Evolutionary conservation across 2,888 invertebrate species (phyloP), one percentile per base, ranked within the genome.

Genomic region (Macrosoma leucophasiata): DNA sequence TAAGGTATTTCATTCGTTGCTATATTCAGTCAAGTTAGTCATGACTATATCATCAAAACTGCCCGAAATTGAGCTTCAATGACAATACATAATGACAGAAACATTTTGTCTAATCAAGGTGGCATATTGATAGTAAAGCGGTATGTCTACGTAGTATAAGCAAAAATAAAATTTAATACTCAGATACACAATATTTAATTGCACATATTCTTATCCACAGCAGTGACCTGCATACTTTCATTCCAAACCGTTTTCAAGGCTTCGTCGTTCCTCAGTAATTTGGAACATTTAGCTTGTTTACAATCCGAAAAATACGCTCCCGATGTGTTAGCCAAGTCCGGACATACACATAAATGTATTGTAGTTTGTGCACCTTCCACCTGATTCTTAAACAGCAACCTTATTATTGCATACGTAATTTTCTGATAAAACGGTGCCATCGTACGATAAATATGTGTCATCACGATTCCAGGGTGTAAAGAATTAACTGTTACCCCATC

Each of bases 281-380:
- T 60, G 3, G 85, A 84, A 13, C 90, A 62, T 0, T 66, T 58
- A 10, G 67, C 61, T 56, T 89, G 87, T 69, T 86, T 86, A 58
- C 94, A 95, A 49, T 95, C 94, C 57, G 87, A 78, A 50, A 89
- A 95, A 60, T 94, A 95, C 62, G 90, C 89, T 11, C 94, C 94
- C n/a, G 84, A 84, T 0, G 89, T 82, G 23, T 85, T 85, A 22
- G 86, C 86, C 1, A 94, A 70, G 47, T 93, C 91, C 22, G 92
- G 90, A 1, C 91, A 86, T 1, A 92, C 90, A 7, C 93, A 90
- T 31, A 92, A 58, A 54, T 91, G 88, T 30, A 94, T 86, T 1
- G 87, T 85, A 0, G 94, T 94, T 57, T 94, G 94, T 0, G 93
- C 92, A 0, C 95, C 95, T 65, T 93, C 91, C 44, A 87, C 84